Base-by-base conservation (phyloP, 2,888 invertebrate species). In the Caenorhabditis sp. region DNA sequence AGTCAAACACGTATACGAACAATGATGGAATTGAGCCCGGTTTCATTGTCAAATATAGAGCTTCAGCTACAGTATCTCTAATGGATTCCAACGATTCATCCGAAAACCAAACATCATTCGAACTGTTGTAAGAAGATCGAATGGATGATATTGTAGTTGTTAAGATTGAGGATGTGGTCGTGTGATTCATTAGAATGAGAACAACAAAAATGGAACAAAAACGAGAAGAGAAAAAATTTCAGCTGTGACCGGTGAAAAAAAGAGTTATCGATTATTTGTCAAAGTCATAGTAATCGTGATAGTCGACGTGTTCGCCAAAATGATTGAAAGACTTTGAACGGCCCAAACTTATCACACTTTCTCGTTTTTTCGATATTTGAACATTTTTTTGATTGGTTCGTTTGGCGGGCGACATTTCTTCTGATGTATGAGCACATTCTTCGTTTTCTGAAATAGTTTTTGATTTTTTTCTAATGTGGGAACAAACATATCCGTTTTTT, bases 261-360 rank as follows among this genome's bases (percentile, higher is more conserved):
- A 53, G 21, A n/a, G n/a, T n/a, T n/a, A n/a, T n/a, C n/a, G n/a
- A 66, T 58, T 62, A 43, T 53, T 72, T 66, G 24, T 72, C 72
- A 27, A 67, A 67, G 64, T 72, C 67, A 36, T 72, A 72, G n/a
- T 64, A 67, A 49, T 72, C 61, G 36, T 66, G 68, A 57, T 74
- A 74, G 24, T 74, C 74, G 8, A 50, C 54, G 24, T 74, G 74
- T 21, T 75, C 75, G 31, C 66, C 75, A 59, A 69, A 75, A 36
- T 75, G 75, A 62, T 70, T 75, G 62, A 75, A 75, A 14, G 75
- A 75, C 58, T 66, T 63, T 3, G 75, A 74, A 31, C 74, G 53
- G 37, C 69, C 66, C 59, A 74, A 57, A 27, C 67, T 67, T 17
- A 66, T 66, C 4, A 74, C 69, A 61, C 74, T 74, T 58, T 69